A percentile compares a stretch with the other conserved stretches of the same genome.
These are phyloP conservation scores for Bombus consobrinus DNA, from an alignment of 1,140 invertebrate genomes.

Conservation along the genomic window DNA sequence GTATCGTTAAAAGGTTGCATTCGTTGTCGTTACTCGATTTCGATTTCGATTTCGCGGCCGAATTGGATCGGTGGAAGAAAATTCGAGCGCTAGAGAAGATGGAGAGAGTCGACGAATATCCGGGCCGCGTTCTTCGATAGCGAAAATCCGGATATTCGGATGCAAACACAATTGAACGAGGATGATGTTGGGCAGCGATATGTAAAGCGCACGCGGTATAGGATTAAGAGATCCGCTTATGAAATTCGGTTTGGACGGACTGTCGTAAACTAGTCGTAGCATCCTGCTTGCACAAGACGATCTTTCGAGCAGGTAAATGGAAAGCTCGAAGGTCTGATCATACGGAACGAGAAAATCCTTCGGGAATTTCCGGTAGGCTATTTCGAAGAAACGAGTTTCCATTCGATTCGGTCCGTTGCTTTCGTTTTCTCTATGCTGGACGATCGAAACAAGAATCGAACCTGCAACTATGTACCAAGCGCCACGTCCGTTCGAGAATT, in stretches of 20 bases:
- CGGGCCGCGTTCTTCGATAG: slow-evolving; percentile 15
- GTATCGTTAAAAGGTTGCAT: no score
- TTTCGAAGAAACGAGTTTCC: slow-evolving; percentile 72
- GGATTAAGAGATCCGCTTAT: slow-evolving; percentile 68
- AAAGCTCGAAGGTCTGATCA: slow-evolving; percentile 54
- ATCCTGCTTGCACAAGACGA: slow-evolving; percentile 44
- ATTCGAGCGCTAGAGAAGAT: background rate
- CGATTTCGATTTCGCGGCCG: background rate
- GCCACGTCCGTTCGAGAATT: background rate
- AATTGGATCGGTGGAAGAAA: background rate
- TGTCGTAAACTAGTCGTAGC: slow-evolving; percentile 34
- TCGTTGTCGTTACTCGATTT: background rate
- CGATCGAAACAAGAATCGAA: slow-evolving; percentile 49
- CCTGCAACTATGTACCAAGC: background rate
- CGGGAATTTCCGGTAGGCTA: slow-evolving; percentile 71
- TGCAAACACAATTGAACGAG: background rate
- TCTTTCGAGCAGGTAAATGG: slow-evolving; percentile 57
- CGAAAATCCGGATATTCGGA: slow-evolving; percentile 41
- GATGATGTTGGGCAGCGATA: slow-evolving; percentile 32
- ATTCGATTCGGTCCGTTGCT: slow-evolving; percentile 67
- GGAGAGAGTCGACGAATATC: background rate
- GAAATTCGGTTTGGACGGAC: slow-evolving; percentile 50
- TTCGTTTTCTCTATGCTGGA: slow-evolving; percentile 52
- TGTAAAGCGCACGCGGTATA: slow-evolving; percentile 36
- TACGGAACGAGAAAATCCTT: slow-evolving; percentile 64